Percentiles rank a stretch among this genome's conserved stretches.
Evolutionary conservation across 2,113 vertebrate species (phyloP).

Genomic region (Istiophorus platypterus): DNA sequence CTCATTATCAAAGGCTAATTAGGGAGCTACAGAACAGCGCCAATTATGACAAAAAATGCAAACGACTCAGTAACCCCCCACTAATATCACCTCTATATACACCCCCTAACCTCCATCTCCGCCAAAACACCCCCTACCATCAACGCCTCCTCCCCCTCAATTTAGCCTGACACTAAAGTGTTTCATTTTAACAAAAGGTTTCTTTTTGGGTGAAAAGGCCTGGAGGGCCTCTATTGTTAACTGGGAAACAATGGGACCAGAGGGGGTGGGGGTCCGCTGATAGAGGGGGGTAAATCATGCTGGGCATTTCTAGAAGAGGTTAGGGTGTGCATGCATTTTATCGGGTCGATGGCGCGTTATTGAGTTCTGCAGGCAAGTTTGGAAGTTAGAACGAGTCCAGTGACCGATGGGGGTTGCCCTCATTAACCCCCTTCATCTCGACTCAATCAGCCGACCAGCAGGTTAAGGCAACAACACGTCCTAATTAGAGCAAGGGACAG

Average conservation of each 20-base stretch:
- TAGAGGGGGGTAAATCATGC: constrained; percentile 69
- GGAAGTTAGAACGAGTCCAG: constrained; percentile 74
- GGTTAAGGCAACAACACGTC: constrained; percentile 89
- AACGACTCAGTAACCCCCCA: constrained; percentile 74
- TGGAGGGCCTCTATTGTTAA: constrained; percentile 85
- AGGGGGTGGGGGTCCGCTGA: constrained; percentile 28
- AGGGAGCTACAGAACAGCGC: constrained; percentile 86
- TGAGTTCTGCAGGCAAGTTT: constrained; percentile 65
- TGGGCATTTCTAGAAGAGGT: constrained; percentile 62
- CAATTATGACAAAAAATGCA: constrained; percentile 86
- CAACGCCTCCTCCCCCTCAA: constrained; percentile 74
- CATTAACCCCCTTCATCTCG: constrained; percentile 78
- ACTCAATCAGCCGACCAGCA: constrained; percentile 81
- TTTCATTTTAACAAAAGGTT: constrained; percentile 84
- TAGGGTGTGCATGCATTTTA: constrained; percentile 57
- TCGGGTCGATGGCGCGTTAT: constrained; percentile 65
- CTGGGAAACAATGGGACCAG: constrained; percentile 84
- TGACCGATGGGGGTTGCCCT: constrained; percentile 80
- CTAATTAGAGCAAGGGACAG: constrained; percentile 88
- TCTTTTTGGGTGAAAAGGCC: constrained; percentile 69
- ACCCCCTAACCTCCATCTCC: constrained; percentile 26
- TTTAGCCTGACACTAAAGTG: constrained; percentile 83
- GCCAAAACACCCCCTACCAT: constrained; percentile 27
- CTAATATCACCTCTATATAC: constrained; percentile 31
- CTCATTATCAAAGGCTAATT: constrained; percentile 89